Evolutionary conservation across 2,797 vertebrate genomes (phyloP), one percentile per base, ranked within the genome.

Genomic region (Lagocephalus sceleratus): DNA sequence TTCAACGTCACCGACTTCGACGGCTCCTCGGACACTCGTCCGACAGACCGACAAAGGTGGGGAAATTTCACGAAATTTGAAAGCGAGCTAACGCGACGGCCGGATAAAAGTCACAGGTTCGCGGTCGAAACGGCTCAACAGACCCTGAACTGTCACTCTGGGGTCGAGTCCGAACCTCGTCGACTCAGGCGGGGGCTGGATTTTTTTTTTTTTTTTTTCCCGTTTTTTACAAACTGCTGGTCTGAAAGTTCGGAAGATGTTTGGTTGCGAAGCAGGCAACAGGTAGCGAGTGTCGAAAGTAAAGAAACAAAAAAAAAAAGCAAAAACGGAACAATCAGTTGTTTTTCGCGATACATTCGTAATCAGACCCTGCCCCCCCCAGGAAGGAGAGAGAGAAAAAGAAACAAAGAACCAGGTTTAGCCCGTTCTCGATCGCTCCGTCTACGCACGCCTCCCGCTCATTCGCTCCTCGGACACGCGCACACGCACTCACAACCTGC

Each of bases 261-360:
- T 85, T 80, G 76, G 77, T 80, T 68, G 73, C 5, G 20, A 73
- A 69, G 76, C 69, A 67, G 76, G 60, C 32, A 39, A 71, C 73
- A 63, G 71, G 73, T 71, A 79, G 69, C 68, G 77, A 75, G 75
- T 70, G 2, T 76, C 16, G 60, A 62, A 20, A 32, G 26, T 29
- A 9, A 9, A 29, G 11, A 29, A 29, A 29, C 8, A 29, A 29
- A 29, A 2, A 2, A 6, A 26, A 29, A 7, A 29, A 29, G 8
- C 2, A 29, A 7, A 14, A 49, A 67, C 60, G 71, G 61, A 60
- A 75, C 71, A 85, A 85, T 76, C 77, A 85, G 83, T 85, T 69
- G 42, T 44, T 76, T 50, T 76, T 67, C 55, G 75, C 62, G 50
- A 72, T 88, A 90, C 89, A 88, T 91, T 90, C 87, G 50, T 68